Evolutionary conservation across 2,113 vertebrate species (phyloP), one percentile per base, ranked within the genome.

Genomic region (Henicopernis longicauda): DNA sequence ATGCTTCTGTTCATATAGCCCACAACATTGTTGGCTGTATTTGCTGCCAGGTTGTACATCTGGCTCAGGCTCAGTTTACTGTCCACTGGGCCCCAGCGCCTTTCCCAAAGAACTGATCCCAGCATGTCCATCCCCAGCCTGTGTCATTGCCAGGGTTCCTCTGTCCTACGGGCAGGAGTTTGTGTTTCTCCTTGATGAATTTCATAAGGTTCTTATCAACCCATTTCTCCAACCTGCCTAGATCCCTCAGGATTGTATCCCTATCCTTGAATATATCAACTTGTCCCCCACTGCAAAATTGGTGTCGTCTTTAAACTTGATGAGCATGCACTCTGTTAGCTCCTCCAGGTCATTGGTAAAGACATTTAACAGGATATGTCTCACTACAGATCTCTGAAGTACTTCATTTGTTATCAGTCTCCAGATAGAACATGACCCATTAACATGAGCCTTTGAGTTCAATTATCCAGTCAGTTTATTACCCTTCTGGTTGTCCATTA

Each of bases 11-110:
- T 92, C 23, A 40, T 44, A n/a, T 29, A 38, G 23, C n/a, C 54
- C 8, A 17, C 23, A 40, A 2, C 47, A 13, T 7, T 52, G 4
- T 20, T 42, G 62, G 13, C 16, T 80, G 25, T 25, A 11, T 70
- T 74, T 63, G 4, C 29, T 88, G 7, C 21, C 34, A 42, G 13
- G 9, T 26, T 59, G 31, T 58, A 36, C 18, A 42, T 25, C 7
- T 63, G 61, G 2, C 20, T 62, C 13, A 52, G 61, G 11, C 18
- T 47, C 49, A 17, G 5, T 84, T 74, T 69, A 32, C 29, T 52
- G 5, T 25, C 15, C 29, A 18, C 2, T 1, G 1, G 21, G 14
- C 11, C 7, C 17, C 40, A 61, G 45, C 19, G 1, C 11, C 12
- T 83, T 83, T 74, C 9, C 36, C 34, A 52, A 42, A 73, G 21